phyloP scores from a whole-genome alignment of 2,113 vertebrate genomes.

The Trematocara unimaculatum region DNA sequence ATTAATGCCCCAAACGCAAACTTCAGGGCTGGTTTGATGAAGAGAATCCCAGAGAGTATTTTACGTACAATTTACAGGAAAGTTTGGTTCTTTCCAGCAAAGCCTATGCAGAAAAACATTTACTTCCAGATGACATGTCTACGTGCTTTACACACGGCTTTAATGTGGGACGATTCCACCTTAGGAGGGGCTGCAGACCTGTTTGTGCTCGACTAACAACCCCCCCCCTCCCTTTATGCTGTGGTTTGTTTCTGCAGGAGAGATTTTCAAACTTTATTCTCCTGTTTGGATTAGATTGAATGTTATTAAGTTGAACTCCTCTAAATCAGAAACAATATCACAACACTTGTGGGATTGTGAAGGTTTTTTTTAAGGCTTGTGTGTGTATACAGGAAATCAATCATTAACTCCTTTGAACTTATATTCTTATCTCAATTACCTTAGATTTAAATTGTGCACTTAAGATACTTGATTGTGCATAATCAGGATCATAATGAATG shows the following conservation, averaged over 20 bases:
- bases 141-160: constrained; percentile 86
- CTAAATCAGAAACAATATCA: constrained; percentile 81
- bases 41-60: constrained; percentile 65
- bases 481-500: constrained; percentile 68
- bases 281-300: constrained; percentile 57
- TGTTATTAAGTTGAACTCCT: constrained; percentile 80
- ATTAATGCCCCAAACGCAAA: constrained; percentile 36
- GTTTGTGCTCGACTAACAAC: constrained; percentile 82
- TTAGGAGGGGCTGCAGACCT: constrained; percentile 78
- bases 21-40: constrained; percentile 56
- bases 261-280: constrained; percentile 70
- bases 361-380: constrained; percentile 55
- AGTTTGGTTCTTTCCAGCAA: constrained; percentile 71
- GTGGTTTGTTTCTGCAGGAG: constrained; percentile 67
- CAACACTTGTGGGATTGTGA: constrained; percentile 80
- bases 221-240: background rate
- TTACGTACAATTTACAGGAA: constrained; percentile 70
- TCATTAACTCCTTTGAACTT: constrained; percentile 60
- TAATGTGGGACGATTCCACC: constrained; percentile 88
- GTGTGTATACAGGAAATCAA: constrained; percentile 61
- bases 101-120: constrained; percentile 82
- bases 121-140: constrained; percentile 78
- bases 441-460: constrained; percentile 69
- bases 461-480: constrained; percentile 70
- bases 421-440: constrained; percentile 67